A percentile compares a stretch with the other conserved stretches of the same genome.
Conservation (phyloP, 2,888 invertebrate genomes). For the Eupeodes luniger region DNA sequence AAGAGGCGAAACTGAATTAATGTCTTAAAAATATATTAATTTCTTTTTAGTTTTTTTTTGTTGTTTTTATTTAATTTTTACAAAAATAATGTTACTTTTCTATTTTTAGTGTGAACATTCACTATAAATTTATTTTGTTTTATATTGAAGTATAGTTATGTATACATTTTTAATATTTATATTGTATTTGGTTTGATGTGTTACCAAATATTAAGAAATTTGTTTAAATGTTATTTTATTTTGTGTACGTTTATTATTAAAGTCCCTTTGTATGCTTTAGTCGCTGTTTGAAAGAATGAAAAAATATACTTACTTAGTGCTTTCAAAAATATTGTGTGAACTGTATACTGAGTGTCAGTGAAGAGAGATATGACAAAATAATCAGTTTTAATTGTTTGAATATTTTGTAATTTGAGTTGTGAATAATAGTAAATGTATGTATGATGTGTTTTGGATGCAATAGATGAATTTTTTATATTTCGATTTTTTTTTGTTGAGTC, state of each 20-base stretch:
- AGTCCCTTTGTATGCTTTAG: background rate
- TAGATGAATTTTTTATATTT: background rate
- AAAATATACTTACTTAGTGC: constrained; percentile 37
- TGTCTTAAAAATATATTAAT: constrained; percentile 13
- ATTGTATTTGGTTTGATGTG: constrained; percentile 21
- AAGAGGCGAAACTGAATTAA: background rate
- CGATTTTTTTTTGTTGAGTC: constrained; percentile 1
- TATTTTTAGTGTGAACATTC: constrained; percentile 34
- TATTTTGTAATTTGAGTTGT: constrained; percentile 4
- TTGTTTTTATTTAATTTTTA: constrained; percentile 31
- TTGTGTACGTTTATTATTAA: constrained; percentile 4
- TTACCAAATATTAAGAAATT: background rate
- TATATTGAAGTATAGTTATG: background rate
- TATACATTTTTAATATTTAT: background rate
- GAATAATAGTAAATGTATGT: background rate
- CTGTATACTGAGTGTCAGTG: constrained; percentile 48
- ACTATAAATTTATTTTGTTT: background rate
- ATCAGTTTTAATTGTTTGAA: background rate
- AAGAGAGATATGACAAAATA: constrained; percentile 58
- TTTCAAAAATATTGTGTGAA: constrained; percentile 36
- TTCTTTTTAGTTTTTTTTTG: constrained; percentile 30
- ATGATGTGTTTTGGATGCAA: constrained; percentile 4
- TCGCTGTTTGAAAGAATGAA: constrained; percentile 29
- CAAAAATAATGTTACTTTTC: constrained; percentile 69
- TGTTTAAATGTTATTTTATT: constrained; percentile 5